Conservation (phyloP, 1,140 invertebrate genomes). For the Drosophila sproati region DNA sequence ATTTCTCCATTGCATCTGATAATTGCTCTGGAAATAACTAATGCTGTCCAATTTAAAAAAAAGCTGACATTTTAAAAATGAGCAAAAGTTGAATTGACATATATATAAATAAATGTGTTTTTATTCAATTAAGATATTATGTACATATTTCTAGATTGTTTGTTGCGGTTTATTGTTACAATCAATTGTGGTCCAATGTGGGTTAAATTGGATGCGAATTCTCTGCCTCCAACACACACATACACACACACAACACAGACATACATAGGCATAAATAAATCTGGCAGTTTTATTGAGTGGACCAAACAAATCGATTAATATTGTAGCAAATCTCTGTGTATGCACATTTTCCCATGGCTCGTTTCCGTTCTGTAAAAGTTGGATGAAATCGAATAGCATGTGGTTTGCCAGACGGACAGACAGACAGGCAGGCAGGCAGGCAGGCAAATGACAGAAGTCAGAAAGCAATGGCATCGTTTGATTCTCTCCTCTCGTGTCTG, state of each 20-base stretch:
- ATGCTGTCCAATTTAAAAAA: background rate
- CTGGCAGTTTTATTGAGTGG: slow-evolving; percentile 28
- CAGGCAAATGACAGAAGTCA: background rate
- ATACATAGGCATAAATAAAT: slow-evolving; percentile 7
- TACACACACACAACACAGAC: too few relatives aligned
- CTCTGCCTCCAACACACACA: background rate
- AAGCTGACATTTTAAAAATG: background rate
- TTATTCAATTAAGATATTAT: background rate
- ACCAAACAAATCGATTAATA: slow-evolving; percentile 64
- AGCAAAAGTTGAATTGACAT: background rate
- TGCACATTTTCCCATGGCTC: slow-evolving; percentile 57
- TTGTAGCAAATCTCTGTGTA: slow-evolving; percentile 61
- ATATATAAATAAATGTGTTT: background rate
- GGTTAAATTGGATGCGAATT: slow-evolving; percentile 16
- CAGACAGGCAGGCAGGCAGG: background rate
- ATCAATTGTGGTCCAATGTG: slow-evolving; percentile 5
- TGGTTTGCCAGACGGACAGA: background rate
- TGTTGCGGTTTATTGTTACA: background rate
- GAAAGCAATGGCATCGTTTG: slow-evolving; percentile 50
- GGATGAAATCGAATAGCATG: slow-evolving; percentile 52
- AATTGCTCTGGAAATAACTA: background rate
- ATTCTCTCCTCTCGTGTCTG: slow-evolving; percentile 31
- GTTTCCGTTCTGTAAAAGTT: slow-evolving; percentile 68
- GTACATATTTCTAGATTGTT: background rate
- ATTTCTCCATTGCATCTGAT: background rate